phyloP scores from a whole-genome alignment of 2,797 vertebrate genomes.

The Percopsis omiscomaycus region DNA sequence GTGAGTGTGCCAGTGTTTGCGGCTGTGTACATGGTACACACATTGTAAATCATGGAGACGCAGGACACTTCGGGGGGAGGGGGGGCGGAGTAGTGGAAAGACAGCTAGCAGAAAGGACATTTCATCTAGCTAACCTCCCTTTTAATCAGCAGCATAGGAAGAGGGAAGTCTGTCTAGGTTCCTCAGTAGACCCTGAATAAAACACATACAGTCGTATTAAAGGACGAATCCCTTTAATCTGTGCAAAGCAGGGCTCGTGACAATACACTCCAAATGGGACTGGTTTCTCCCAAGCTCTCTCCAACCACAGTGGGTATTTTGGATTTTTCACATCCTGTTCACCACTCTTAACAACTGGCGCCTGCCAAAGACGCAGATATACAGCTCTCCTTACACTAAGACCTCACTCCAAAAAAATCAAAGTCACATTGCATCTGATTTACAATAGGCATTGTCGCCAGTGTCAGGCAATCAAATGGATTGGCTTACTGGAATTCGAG shows the following conservation, averaged over 20 bases:
- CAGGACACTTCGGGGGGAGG: neutral
- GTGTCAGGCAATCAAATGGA: conserved; percentile 47
- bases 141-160: conserved; percentile 46
- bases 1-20: neutral
- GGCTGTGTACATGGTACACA: conserved; percentile 10
- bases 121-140: conserved; percentile 39
- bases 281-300: conserved; percentile 1
- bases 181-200: conserved; percentile 32
- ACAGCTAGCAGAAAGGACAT: conserved; percentile 31
- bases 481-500: conserved; percentile 51
- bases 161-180: conserved; percentile 14
- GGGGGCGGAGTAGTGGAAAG: conserved; percentile 1
- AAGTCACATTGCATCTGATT: conserved; percentile 9
- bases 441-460: conserved; percentile 35
- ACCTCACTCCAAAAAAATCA: conserved; percentile 14
- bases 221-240: conserved; percentile 37
- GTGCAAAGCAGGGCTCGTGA: conserved; percentile 13
- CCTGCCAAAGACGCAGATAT: conserved; percentile 5
- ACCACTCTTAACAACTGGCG: conserved; percentile 5
- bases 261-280: conserved; percentile 5
- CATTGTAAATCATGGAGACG: neutral
- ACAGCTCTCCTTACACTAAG: conserved; percentile 6
- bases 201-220: neutral
- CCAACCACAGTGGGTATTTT: neutral
- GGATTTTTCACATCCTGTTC: neutral